Base-by-base conservation (phyloP, 2,797 vertebrate species). In the Potorous gilbertii region DNA sequence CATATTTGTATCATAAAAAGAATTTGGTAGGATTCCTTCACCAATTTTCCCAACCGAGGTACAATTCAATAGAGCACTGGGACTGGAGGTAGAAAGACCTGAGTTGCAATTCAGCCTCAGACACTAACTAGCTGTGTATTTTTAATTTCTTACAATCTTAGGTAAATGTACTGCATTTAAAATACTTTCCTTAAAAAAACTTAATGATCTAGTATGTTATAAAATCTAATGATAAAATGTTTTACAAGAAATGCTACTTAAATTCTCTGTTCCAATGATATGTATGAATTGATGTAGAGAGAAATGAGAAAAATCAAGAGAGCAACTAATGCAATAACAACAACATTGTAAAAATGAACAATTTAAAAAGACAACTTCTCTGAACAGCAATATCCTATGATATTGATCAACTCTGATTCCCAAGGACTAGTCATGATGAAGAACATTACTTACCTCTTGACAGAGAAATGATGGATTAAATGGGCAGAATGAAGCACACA, bases 141-240 rank as follows among this genome's bases (percentile, higher is more conserved):
- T 90, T 89, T 52, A 46, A 52, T 95, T 90, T 92, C 62, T 95
- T 93, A 56, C 1, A 90, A 56, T 94, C 94, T 91, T 50, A 57
- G 89, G 55, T 46, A 96, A 94, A 91, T 24, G 10, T 95, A 46
- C 52, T 21, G 1, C 29, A 27, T 46, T 93, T 62, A 62, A 74
- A 31, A n/a, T 74, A n/a, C 40, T 74, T 74, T 8, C 2, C 21
- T 27, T 46, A 27, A 46, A 50, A 87, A 74, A 74, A 56, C 54
- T 2, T 46, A 46, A 46, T 81, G 40, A 87, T 18, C 24, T 27
- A 46, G 18, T 10, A 24, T 40, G 40, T 27, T 46, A 46, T 6
- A 46, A 46, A 46, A 46, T 81, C 18, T 46, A 81, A 24, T 81
- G 40, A 46, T 27, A 28, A 87, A 87, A 46, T 50, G 9, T 50